Percentiles rank a stretch among this genome's conserved stretches.
These are phyloP conservation scores for Haliclystus octoradiatus DNA, from an alignment of 30 jellyfish, hydroid and myxozoan genomes.

Conservation along the genomic window DNA sequence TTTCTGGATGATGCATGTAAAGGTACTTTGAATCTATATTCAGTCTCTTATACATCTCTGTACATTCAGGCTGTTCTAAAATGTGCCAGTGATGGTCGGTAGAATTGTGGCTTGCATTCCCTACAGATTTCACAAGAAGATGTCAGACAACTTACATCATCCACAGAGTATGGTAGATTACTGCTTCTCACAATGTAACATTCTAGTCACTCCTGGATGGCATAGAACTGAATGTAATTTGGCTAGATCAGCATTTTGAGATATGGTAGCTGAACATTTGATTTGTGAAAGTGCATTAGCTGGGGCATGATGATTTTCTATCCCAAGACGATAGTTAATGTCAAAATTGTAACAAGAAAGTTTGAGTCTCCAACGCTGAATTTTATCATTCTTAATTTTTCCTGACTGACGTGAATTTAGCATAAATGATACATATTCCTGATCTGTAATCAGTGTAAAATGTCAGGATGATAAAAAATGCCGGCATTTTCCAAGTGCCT, in stretches of 20 bases:
- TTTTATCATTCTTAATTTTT: slow-evolving; percentile 63
- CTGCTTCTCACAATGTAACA: slow-evolving; percentile 18
- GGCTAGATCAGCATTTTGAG: no score
- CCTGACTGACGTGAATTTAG: slow-evolving; percentile 22
- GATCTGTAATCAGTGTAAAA: slow-evolving; percentile 54
- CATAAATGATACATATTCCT: slow-evolving; percentile 57
- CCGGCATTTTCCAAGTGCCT: slow-evolving; percentile 53
- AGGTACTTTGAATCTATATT: no score
- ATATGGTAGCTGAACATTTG: slow-evolving; percentile 17
- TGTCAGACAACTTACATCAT: slow-evolving; percentile 10
- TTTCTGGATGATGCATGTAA: no score
- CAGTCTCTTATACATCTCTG: no score
- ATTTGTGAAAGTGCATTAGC: slow-evolving; percentile 53
- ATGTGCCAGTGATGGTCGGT: background rate
- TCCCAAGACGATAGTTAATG: slow-evolving; percentile 67
- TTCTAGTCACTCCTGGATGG: slow-evolving; percentile 71
- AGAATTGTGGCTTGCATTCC: slow-evolving; percentile 16
- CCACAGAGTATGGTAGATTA: slow-evolving; percentile 14
- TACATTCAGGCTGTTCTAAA: slow-evolving; percentile 14
- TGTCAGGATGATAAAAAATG: slow-evolving; percentile 49
- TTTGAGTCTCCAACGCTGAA: slow-evolving; percentile 63
- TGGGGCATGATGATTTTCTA: slow-evolving; percentile 34
- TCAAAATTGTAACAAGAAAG: slow-evolving; percentile 55
- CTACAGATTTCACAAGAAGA: slow-evolving; percentile 21
- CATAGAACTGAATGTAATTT: slow-evolving; percentile 41